phyloP scores from a whole-genome alignment of 2,797 vertebrate species.

The Cyprinodon diabolis region DNA sequence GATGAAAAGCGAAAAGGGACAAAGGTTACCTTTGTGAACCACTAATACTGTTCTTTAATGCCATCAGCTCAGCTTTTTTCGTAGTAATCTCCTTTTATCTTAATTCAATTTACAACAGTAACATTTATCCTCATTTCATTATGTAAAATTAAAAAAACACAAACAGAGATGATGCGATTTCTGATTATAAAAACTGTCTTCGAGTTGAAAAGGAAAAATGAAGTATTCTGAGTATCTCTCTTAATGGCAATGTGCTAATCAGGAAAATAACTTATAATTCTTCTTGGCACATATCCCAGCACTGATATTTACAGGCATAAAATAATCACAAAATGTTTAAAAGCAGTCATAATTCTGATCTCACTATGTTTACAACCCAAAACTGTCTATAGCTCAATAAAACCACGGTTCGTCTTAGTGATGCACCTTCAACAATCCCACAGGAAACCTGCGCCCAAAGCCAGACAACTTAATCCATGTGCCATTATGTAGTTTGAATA shows the following conservation, averaged over 20 bases:
- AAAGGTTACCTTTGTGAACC: no score
- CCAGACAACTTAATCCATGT: conserved; percentile 75
- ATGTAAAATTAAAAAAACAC: background rate
- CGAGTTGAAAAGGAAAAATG: background rate
- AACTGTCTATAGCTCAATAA: conserved; percentile 51
- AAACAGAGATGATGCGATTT: no score
- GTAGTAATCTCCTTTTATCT: no score
- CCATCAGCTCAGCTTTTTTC: no score
- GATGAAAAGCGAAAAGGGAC: no score
- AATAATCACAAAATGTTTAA: background rate
- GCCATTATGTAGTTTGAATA: conserved; percentile 77
- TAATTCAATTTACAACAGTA: background rate
- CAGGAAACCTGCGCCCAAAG: conserved; percentile 63
- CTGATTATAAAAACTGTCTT: background rate
- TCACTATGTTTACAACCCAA: conserved; percentile 32
- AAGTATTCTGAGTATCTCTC: conserved; percentile 8
- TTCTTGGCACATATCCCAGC: background rate
- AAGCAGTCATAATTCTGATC: background rate
- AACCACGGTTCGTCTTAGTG: conserved; percentile 55
- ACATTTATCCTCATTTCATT: background rate
- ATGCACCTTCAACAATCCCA: conserved; percentile 72
- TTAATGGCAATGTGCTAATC: conserved; percentile 6
- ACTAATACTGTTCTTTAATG: no score
- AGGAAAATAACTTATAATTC: background rate
- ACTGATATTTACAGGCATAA: background rate